Evolutionary conservation across 2,113 vertebrate species (phyloP), one percentile per base, ranked within the genome.

Genomic region (Urocolius indicus): DNA sequence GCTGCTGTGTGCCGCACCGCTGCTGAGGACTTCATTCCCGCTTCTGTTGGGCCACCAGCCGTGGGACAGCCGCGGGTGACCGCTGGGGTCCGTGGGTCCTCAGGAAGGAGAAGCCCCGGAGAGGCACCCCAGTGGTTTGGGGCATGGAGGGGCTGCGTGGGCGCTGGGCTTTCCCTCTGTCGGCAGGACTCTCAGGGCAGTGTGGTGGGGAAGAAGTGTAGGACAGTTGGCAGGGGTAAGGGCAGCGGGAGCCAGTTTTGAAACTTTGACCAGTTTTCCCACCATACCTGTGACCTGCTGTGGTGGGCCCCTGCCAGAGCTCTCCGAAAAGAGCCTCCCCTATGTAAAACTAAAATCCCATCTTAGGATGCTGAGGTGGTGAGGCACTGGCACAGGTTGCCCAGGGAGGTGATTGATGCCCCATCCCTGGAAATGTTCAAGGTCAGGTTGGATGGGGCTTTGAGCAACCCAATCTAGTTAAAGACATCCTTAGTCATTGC

Each of bases 321-420:
- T 16, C 30, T 18, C 43, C 0, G 1, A n/a, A 20, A 45, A 36
- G 11, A 32, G 26, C 26, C 30, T 49, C 24, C 41, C 12, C 30
- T 29, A 1, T 24, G 24, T 41, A 30, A 61, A 61, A n/a, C 9
- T 7, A 2, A 41, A 43, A 3, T 32, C 16, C 10, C 1, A 2
- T 19, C 4, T 2, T 3, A 21, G 55, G 20, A 1, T 7, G 36
- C 16, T 46, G 13, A 15, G 4, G 45, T 5, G 63, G 57, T 34
- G 48, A 46, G 1, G 4, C 5, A 0, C 27, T 14, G 26, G 19
- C 5, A 0, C 6, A 4, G 45, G 48, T 2, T 48, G 11, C 21
- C 54, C 52, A 11, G 41, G 16, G 46, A 1, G 21, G 13, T 34
- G 21, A 34, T 3, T 2, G 32, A 11, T 16, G 52, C 10, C 16